These are phyloP conservation scores for Drosophila equinoxialis DNA, from an alignment of 1,140 invertebrate species.

Conservation along the genomic window DNA sequence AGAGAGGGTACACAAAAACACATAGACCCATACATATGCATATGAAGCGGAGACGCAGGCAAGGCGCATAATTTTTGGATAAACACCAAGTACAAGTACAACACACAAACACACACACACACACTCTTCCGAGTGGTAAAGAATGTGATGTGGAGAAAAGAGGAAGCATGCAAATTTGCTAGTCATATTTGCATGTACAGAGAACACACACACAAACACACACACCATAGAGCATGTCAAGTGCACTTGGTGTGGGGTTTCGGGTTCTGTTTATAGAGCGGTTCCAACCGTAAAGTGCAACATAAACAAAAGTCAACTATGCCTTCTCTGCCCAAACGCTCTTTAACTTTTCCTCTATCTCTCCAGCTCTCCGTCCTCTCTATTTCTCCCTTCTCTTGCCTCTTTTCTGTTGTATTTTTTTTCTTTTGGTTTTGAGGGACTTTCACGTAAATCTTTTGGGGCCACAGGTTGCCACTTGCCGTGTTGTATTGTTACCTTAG, in stretches of 20 bases:
- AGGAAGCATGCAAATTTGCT: constrained; percentile 59
- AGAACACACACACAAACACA: constrained; percentile 20
- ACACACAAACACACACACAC: constrained; percentile 4
- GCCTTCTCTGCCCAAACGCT: constrained; percentile 4
- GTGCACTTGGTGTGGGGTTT: constrained; percentile 52
- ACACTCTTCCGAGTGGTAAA: constrained; percentile 17
- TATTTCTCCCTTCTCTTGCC: not conserved
- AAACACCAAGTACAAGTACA: constrained; percentile 54
- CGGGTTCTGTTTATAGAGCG: constrained; percentile 64
- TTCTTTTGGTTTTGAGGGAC: constrained; percentile 17
- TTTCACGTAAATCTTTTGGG: constrained; percentile 69
- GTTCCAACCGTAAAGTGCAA: constrained; percentile 59
- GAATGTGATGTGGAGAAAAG: not conserved
- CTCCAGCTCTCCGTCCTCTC: not conserved
- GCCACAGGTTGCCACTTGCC: constrained; percentile 59
- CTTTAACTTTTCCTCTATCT: not conserved
- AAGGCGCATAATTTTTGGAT: constrained; percentile 74
- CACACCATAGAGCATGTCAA: constrained; percentile 41
- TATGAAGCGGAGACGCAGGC: constrained; percentile 36
- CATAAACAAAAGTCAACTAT: constrained; percentile 65
- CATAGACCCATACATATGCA: constrained; percentile 1
- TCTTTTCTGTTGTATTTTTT: not conserved
- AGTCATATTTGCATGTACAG: constrained; percentile 65
- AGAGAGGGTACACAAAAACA: not conserved
- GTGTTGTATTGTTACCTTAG: constrained; percentile 10